These are phyloP conservation scores for Bothrops jararaca DNA, from an alignment of 2,113 vertebrate species.

Conservation along the genomic window DNA sequence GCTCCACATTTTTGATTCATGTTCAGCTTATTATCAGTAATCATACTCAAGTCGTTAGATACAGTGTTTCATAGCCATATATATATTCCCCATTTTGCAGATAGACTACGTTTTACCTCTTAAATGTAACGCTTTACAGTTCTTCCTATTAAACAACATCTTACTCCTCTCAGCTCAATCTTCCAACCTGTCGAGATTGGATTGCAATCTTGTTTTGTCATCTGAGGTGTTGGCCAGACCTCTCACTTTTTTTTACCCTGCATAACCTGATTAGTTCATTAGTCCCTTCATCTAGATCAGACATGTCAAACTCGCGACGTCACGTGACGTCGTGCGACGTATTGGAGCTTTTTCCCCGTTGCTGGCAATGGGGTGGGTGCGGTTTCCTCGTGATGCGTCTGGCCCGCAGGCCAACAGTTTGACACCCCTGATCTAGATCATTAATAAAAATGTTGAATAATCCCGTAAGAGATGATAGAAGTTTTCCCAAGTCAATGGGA, in stretches of 20 bases:
- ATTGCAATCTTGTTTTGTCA: neutral
- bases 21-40: neutral
- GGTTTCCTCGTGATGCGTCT: no score
- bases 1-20: neutral
- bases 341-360: no score
- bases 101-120: neutral
- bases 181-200: neutral
- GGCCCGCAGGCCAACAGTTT: no score
- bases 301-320: no score
- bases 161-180: neutral
- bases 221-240: neutral
- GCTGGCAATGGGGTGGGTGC: no score
- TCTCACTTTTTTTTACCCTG: neutral
- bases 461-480: neutral
- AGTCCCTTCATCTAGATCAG: neutral
- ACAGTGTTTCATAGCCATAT: neutral
- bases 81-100: neutral
- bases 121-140: neutral
- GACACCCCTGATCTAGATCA: neutral
- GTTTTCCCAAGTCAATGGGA: neutral
- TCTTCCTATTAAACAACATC: neutral
- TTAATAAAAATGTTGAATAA: neutral
- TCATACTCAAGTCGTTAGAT: neutral
- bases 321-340: no score
- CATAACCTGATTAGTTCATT: neutral